Evolutionary conservation across 2,888 invertebrate species (phyloP).

Genomic region (Drosophila emarginata): DNA sequence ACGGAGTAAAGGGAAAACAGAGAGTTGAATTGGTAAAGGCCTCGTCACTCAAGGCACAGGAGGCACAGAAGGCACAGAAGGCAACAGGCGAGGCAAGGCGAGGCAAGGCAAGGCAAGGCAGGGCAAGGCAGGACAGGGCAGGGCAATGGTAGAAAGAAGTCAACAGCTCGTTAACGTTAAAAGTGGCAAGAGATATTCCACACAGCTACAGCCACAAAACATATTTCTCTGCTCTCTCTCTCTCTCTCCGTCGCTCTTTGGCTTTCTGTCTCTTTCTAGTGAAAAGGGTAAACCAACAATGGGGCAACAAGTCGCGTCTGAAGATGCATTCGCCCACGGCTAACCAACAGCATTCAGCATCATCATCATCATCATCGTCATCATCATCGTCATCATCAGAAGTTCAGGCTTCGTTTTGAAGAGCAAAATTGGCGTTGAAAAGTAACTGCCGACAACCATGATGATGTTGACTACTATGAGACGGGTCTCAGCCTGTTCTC

Average conservation of each 20-base stretch:
- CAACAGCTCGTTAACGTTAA: conserved; percentile 77
- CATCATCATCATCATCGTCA: conserved; percentile 22
- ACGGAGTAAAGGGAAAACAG: background rate
- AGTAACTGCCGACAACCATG: conserved; percentile 62
- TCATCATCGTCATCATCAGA: conserved; percentile 19
- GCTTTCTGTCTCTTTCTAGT: conserved; percentile 18
- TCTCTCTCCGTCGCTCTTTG: conserved; percentile 23
- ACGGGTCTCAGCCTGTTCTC: conserved; percentile 11
- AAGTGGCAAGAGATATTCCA: conserved; percentile 74
- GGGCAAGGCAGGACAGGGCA: background rate
- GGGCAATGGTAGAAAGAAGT: conserved; percentile 67
- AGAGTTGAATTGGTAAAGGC: conserved; percentile 22
- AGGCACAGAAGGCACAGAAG: conserved; percentile 60
- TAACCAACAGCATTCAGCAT: conserved; percentile 42
- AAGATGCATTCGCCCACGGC: conserved; percentile 69
- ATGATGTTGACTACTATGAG: conserved; percentile 35
- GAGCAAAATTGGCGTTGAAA: conserved; percentile 75
- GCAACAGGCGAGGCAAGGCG: conserved; percentile 54
- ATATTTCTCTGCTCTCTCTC: conserved; percentile 27
- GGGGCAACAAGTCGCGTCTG: conserved; percentile 78
- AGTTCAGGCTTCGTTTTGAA: conserved; percentile 57
- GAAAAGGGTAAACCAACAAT: conserved; percentile 65
- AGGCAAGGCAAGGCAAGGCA: conserved; percentile 38
- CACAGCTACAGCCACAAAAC: conserved; percentile 48
- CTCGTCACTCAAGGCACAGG: conserved; percentile 64